Evolutionary conservation across 2,888 invertebrate genomes (phyloP).

Genomic region (Spilosoma lubricipeda): DNA sequence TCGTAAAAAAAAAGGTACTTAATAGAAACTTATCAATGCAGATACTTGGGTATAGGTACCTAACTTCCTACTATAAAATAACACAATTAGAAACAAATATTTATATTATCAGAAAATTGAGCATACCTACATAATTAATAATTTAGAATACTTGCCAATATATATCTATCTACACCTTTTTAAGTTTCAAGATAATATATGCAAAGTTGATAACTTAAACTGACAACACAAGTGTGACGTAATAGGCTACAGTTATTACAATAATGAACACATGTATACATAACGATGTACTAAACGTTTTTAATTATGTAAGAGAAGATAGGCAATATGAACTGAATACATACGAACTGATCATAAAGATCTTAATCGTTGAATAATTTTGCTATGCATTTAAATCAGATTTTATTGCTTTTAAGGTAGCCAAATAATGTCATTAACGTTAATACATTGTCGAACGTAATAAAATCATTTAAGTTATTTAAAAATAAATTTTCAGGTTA

Average conservation of each 20-base stretch:
- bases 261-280: conserved; percentile 20
- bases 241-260: conserved; percentile 6
- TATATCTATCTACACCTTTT: background rate
- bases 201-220: background rate
- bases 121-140: background rate
- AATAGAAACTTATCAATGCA: too few species aligned
- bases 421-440: conserved; percentile 39
- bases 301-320: conserved; percentile 22
- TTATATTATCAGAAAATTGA: too few species aligned
- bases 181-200: background rate
- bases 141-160: background rate
- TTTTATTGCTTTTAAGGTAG: conserved; percentile 39
- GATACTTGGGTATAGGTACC: too few species aligned
- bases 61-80: too few species aligned
- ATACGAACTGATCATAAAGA: conserved; percentile 43
- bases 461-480: conserved; percentile 59
- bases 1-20: too few species aligned
- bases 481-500: conserved; percentile 63
- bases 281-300: conserved; percentile 27
- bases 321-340: conserved; percentile 34
- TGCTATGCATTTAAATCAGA: conserved; percentile 38
- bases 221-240: background rate
- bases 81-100: too few species aligned
- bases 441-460: conserved; percentile 46
- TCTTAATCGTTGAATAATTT: conserved; percentile 38